Base-by-base conservation (phyloP, 1,140 invertebrate genomes). In the Camponotus vicinus region DNA sequence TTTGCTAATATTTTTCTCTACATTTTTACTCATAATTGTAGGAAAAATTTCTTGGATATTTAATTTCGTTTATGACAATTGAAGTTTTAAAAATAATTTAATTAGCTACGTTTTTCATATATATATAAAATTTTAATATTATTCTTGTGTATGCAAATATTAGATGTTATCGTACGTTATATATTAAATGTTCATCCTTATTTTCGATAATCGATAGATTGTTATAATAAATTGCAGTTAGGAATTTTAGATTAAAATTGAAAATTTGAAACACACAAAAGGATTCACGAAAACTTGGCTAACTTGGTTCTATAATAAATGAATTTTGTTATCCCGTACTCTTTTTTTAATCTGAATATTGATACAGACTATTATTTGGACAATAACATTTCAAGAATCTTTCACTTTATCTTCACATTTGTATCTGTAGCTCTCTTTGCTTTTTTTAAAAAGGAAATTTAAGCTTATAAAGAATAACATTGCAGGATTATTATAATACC, bases 401-500 rank as follows among this genome's bases (percentile, higher is more conserved):
- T 75, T 57, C 34, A 55, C 21, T 27, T 27, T 27, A 27, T 63
- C 37, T 59, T 76, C 2, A 3, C 2, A 42, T 27, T 76, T 63
- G 5, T 7, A 32, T n/a, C 21, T 6, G 0, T 32, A 15, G n/a
- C 49, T 45, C 15, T 0, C 9, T n/a, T 32, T 34, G 37, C 34
- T 45, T 15, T 18, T n/a, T 42, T 61, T 42, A 13, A 0, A 34
- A 32, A 13, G 15, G 11, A 78, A 49, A 64, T 37, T 32, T 64
- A 66, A 27, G 3, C 27, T 78, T 4, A 40, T 75, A 45, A 42
- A 37, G 3, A 52, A 66, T 27, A 27, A 63, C 9, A 34, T 3
- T 42, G 27, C 18, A 49, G 11, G 64, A 45, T 66, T 78, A 78
- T 78, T 37, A 34, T 66, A 45, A 78, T 64, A 45, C 37, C 6